Evolutionary conservation across 2,888 invertebrate species (phyloP).

Genomic region (Cheilosia vulpina): DNA sequence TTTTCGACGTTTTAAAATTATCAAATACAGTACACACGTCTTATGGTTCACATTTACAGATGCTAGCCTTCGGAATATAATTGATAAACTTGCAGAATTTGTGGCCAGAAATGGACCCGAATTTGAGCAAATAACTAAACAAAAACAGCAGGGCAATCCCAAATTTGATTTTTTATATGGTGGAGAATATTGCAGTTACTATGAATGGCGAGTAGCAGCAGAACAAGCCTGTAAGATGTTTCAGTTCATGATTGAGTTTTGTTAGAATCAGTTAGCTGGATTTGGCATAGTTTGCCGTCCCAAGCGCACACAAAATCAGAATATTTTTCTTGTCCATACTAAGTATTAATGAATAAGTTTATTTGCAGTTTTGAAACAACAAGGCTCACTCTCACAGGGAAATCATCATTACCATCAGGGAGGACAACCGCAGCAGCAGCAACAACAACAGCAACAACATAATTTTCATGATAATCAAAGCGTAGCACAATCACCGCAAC

Average conservation of each 20-base stretch:
- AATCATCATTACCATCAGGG: constrained; percentile 68
- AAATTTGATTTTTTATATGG: constrained; percentile 99
- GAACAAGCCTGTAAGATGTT: constrained; percentile 94
- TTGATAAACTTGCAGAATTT: constrained; percentile 99
- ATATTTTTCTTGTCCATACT: constrained; percentile 3
- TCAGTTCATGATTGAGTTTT: constrained; percentile 52
- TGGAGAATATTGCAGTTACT: constrained; percentile 97
- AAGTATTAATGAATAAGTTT: constrained; percentile 67
- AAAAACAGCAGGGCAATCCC: constrained; percentile 98
- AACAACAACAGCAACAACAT: constrained; percentile 75
- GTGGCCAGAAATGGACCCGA: constrained; percentile 99
- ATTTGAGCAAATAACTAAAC: constrained; percentile 99
- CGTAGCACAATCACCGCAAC: constrained; percentile 62
- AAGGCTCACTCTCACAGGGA: constrained; percentile 84
- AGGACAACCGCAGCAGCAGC: constrained; percentile 76
- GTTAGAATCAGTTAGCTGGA: constrained; percentile 39
- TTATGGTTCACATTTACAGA: constrained; percentile 84
- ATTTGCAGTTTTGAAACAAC: constrained; percentile 90
- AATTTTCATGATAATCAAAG: constrained; percentile 78
- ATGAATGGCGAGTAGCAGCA: constrained; percentile 97
- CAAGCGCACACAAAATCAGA: constrained; percentile 27
- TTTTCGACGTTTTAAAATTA: neutral
- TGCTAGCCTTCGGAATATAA: constrained; percentile 97
- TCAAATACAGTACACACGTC: constrained; percentile 3
- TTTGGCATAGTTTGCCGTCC: constrained; percentile 72